phyloP scores from a whole-genome alignment of 2,797 vertebrate species.

The Eospalax fontanierii region DNA sequence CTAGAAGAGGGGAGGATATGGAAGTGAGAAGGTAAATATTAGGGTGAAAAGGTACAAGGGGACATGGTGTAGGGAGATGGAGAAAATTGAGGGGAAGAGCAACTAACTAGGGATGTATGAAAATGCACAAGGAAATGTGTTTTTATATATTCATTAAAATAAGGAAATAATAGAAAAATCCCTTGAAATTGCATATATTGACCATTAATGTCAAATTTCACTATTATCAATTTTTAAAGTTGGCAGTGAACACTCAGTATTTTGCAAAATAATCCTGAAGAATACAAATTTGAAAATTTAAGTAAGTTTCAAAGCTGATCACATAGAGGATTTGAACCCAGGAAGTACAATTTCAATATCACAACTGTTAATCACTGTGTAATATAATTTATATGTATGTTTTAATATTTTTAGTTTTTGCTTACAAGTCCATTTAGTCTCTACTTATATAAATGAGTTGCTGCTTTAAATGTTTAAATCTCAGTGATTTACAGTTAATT shows the following conservation, averaged over 20 bases:
- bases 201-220: neutral
- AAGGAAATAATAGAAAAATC: too few species aligned
- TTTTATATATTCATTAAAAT: too few species aligned
- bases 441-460: conserved; percentile 33
- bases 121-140: too few species aligned
- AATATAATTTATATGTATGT: neutral
- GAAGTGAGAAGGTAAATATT: too few species aligned
- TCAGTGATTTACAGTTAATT: neutral
- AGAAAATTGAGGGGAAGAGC: too few species aligned
- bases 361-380: neutral
- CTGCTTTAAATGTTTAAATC: neutral
- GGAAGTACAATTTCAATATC: neutral
- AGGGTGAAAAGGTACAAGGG: too few species aligned
- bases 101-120: too few species aligned
- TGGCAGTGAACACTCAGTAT: neutral
- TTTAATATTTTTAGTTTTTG: conserved; percentile 37
- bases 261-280: conserved; percentile 7
- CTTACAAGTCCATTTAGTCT: neutral
- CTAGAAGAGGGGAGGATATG: neutral
- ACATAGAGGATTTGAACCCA: neutral
- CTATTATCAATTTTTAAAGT: neutral
- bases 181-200: too few species aligned
- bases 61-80: too few species aligned
- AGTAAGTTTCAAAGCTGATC: neutral
- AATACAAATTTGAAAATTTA: conserved; percentile 40